Evolutionary conservation across 2,888 invertebrate genomes (phyloP).

Genomic region (Agrochola macilenta): DNA sequence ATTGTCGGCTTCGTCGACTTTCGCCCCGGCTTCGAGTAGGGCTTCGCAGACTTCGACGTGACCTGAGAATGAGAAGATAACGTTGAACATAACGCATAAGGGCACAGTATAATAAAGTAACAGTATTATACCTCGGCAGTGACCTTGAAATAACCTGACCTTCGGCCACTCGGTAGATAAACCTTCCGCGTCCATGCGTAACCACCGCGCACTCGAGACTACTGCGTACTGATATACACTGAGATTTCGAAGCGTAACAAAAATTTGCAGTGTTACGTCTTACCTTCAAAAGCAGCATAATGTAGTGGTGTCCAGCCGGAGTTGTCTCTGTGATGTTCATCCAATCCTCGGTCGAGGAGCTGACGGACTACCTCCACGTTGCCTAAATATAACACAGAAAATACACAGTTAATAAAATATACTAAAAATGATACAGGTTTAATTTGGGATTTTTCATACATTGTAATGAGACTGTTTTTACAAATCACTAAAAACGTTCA

Average conservation of each 20-base stretch:
- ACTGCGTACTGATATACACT: no score
- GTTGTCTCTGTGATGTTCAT: constrained; percentile 97
- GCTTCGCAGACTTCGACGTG: constrained; percentile 96
- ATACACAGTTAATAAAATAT: neutral
- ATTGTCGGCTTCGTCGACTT: constrained; percentile 97
- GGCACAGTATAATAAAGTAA: no score
- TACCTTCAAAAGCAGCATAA: constrained; percentile 98
- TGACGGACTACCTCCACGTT: constrained; percentile 97
- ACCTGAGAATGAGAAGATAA: constrained; percentile 82
- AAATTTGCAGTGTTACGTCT: no score
- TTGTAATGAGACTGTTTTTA: neutral
- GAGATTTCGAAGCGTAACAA: no score
- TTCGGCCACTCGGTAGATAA: no score
- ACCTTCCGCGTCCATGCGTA: no score
- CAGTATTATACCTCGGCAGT: no score
- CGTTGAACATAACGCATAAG: neutral
- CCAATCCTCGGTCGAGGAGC: constrained; percentile 96
- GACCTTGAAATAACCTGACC: no score
- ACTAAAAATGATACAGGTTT: neutral
- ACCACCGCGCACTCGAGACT: no score
- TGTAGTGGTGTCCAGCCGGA: constrained; percentile 99
- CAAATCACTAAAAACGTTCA: neutral
- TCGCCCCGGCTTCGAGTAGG: constrained; percentile 96
- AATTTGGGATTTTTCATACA: neutral
- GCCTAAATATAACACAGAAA: constrained; percentile 76